phyloP scores from a whole-genome alignment of 1,140 invertebrate species.

The Drosophila arizonae region DNA sequence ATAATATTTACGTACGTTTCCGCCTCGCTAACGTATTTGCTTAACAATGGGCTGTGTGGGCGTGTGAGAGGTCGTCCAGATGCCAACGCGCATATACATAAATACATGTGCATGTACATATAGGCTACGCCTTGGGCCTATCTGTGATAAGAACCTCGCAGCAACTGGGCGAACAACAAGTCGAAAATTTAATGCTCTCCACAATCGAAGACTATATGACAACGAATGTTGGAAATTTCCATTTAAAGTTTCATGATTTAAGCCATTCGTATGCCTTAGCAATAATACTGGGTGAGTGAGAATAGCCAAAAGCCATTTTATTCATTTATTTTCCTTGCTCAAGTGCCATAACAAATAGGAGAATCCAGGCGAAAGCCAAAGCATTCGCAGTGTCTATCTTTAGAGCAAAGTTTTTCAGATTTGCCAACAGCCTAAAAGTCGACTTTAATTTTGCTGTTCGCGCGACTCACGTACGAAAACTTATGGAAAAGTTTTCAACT shows the following conservation, averaged over 20 bases:
- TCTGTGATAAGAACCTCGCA: constrained; percentile 53
- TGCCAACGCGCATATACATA: neutral
- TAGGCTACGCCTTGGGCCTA: constrained; percentile 37
- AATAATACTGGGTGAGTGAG: no score
- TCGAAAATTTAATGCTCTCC: constrained; percentile 37
- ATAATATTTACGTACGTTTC: constrained; percentile 70
- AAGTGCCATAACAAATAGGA: neutral
- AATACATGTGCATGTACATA: neutral
- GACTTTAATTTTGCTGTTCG: constrained; percentile 60
- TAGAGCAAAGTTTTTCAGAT: constrained; percentile 51
- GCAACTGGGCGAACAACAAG: constrained; percentile 7
- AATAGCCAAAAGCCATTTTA: neutral
- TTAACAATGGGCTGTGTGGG: constrained; percentile 42
- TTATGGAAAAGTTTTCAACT: constrained; percentile 79
- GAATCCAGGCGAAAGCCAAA: neutral
- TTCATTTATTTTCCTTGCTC: constrained; percentile 12
- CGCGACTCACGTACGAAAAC: constrained; percentile 55
- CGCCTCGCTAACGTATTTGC: constrained; percentile 49
- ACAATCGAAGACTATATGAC: neutral
- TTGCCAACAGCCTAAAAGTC: constrained; percentile 55
- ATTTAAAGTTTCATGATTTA: no score
- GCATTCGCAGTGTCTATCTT: constrained; percentile 40
- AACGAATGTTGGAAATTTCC: neutral
- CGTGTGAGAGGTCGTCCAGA: constrained; percentile 3
- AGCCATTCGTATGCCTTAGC: no score